A percentile compares a stretch with the other conserved stretches of the same genome.
Conservation (phyloP, 2,797 vertebrate species). For the Ptychadena robeensis region DNA sequence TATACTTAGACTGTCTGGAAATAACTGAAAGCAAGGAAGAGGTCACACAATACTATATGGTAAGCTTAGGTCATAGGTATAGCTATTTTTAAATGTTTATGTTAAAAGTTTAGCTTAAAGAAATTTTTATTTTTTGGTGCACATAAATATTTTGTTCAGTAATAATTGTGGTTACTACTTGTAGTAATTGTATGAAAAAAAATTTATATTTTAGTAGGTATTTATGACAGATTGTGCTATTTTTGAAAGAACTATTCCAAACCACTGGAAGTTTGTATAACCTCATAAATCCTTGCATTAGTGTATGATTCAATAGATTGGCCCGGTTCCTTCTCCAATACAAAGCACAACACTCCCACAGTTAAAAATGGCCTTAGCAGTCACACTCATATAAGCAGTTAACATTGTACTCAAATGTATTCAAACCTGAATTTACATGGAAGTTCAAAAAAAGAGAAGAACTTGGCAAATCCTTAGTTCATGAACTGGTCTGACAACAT, state of each 20-base stretch:
- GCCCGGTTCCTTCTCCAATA: background rate
- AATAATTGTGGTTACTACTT: background rate
- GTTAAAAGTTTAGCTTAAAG: too few relatives aligned
- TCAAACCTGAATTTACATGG: constrained; percentile 72
- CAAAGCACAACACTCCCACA: background rate
- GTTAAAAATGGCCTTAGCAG: constrained; percentile 48
- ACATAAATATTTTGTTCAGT: too few relatives aligned
- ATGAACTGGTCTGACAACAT: constrained; percentile 76
- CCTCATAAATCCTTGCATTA: constrained; percentile 74
- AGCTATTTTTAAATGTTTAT: too few relatives aligned
- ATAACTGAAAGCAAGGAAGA: constrained; percentile 67
- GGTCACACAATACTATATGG: constrained; percentile 72
- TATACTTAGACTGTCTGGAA: constrained; percentile 79
- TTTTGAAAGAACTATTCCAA: constrained; percentile 48
- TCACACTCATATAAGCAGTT: background rate
- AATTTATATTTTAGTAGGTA: background rate
- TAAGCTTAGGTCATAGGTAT: constrained; percentile 66
- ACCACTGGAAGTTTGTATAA: constrained; percentile 74
- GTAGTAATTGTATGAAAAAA: background rate
- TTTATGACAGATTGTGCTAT: background rate
- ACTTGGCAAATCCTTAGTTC: constrained; percentile 19
- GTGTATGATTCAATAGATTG: background rate
- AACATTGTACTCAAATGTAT: constrained; percentile 74
- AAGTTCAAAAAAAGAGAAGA: constrained; percentile 31
- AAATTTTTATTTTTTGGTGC: too few relatives aligned